Base-by-base conservation (phyloP, 2,888 invertebrate genomes). In the Ophion slaviceki region DNA sequence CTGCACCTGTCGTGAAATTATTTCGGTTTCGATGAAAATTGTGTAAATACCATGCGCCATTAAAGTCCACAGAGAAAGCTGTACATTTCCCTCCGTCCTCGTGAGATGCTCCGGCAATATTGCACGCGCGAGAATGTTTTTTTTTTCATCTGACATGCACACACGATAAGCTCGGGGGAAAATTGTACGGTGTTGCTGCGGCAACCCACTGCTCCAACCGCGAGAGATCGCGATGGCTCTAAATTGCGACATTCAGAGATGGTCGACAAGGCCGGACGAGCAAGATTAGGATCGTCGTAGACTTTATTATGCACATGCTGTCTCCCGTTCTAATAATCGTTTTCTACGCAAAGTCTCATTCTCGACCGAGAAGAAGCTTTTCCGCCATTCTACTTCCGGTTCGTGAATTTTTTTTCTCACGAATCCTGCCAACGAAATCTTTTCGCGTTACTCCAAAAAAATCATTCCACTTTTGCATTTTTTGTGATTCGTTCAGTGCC, bases 251-350 rank as follows among this genome's bases (percentile, higher is more conserved):
- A 91, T 91, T 91, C 89, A 91, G 88, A 90, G 89, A 88, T 88
- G 86, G 89, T 89, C 88, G 91, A 90, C 92, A 92, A 92, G 92
- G 91, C 92, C 92, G 91, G 91, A 92, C 91, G 91, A 92, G 91
- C 88, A 85, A 90, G 89, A 92, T 93, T 92, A 92, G 89, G 88
- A 92, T 91, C 90, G 88, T 91, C 91, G 91, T 80, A 57, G 76
- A 79, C 81, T 84, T 87, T 85, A 86, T 85, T 85, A 85, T 85
- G 83, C 86, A 83, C 83, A 81, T 77, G 82, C 83, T 88, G 84
- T 85, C 82, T 82, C 72, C 68, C 67, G 80, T 86, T 80, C 77
- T 83, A 80, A 80, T 86, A 86, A 86, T 78, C 80, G 45, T 66
- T 86, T 86, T 83, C 67, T 62, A 71, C 47, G 67, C 82, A 80